phyloP scores from a whole-genome alignment of 2,797 vertebrate species.

The Cirrhinus molitorella region DNA sequence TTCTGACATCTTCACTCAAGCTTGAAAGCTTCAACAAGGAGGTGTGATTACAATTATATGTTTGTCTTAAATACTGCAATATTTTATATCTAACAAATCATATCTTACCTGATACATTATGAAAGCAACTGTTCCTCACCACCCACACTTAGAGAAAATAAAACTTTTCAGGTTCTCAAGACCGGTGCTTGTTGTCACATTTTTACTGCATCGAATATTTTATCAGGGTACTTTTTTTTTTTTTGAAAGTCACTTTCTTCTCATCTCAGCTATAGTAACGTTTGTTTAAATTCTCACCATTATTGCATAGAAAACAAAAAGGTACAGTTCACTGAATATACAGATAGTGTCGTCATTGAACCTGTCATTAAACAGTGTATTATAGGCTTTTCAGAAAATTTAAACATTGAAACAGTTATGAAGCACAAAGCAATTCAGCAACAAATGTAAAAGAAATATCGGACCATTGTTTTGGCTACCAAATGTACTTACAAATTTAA shows the following conservation, averaged over 20 bases:
- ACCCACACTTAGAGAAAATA: not conserved
- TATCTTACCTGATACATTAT: not conserved
- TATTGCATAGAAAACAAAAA: not conserved
- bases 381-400: not conserved
- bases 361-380: not conserved
- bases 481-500: constrained; percentile 1
- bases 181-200: not conserved
- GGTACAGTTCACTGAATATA: not conserved
- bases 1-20: constrained; percentile 32
- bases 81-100: not conserved
- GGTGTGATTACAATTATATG: constrained; percentile 13
- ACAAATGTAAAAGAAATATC: not conserved
- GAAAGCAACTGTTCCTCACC: constrained; percentile 2
- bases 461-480: not conserved
- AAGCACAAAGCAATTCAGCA: not conserved
- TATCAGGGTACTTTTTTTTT: not conserved
- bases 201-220: not conserved
- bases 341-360: not conserved
- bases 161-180: not conserved
- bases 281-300: not conserved
- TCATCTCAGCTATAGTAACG: not conserved
- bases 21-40: constrained; percentile 20
- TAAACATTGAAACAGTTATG: not conserved
- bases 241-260: not conserved
- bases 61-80: constrained; percentile 16